phyloP scores from a whole-genome alignment of 2,113 vertebrate species.

The Bolborhynchus lineola region DNA sequence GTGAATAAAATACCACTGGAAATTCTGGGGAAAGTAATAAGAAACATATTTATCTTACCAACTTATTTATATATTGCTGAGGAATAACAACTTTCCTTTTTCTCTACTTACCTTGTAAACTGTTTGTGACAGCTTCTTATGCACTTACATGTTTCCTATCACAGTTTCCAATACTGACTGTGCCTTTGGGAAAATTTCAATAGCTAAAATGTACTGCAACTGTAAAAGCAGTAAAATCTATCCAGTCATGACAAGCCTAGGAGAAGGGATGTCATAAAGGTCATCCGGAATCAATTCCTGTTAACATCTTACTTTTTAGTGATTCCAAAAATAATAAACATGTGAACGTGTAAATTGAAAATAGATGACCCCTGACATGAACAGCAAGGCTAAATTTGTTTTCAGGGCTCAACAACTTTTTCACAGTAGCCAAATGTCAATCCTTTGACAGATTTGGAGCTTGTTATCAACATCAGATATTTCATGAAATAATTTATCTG shows the following conservation, averaged over 20 bases:
- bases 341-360: background rate
- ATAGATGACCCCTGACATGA: background rate
- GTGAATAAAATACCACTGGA: background rate
- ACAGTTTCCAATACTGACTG: background rate
- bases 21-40: background rate
- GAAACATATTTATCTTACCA: fast-evolving
- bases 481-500: background rate
- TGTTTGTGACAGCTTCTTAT: background rate
- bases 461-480: background rate
- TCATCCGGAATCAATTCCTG: background rate
- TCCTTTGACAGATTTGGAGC: background rate
- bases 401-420: background rate
- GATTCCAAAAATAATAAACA: background rate
- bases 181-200: background rate
- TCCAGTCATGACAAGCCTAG: background rate
- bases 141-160: background rate
- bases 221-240: background rate
- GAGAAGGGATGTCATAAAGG: fast-evolving
- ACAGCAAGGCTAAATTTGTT: background rate
- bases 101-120: background rate
- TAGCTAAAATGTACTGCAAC: background rate
- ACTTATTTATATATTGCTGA: background rate
- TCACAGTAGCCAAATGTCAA: background rate
- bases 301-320: background rate
- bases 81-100: background rate